phyloP scores from a whole-genome alignment of 1,140 invertebrate species.

The Chrysopa pallens region DNA sequence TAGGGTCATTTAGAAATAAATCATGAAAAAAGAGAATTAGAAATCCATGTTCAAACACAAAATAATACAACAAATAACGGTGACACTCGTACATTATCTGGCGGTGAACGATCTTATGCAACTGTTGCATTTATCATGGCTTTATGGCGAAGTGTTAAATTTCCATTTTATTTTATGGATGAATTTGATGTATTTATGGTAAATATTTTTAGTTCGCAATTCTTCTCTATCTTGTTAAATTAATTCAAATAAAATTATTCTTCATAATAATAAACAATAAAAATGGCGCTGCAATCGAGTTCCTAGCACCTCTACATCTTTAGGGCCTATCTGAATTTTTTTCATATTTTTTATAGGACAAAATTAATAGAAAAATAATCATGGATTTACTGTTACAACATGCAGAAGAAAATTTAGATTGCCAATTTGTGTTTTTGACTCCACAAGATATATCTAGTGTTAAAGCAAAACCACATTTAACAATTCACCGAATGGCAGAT shows the following conservation, averaged over 20 bases:
- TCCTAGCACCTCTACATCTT: background rate
- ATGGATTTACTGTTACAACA: conserved; percentile 47
- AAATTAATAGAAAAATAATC: conserved; percentile 48
- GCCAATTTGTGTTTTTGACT: conserved; percentile 60
- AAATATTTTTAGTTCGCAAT: conserved; percentile 9
- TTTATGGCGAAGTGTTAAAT: conserved; percentile 77
- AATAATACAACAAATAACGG: conserved; percentile 14
- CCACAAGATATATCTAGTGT: conserved; percentile 49
- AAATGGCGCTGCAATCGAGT: no score
- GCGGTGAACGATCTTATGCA: conserved; percentile 88
- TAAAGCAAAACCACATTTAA: conserved; percentile 25
- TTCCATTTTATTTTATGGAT: conserved; percentile 90
- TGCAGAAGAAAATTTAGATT: conserved; percentile 32
- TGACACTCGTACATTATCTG: conserved; percentile 55
- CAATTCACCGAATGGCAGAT: conserved; percentile 29
- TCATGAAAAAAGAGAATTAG: conserved; percentile 31
- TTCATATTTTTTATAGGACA: conserved; percentile 33
- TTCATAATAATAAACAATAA: no score
- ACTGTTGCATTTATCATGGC: conserved; percentile 88
- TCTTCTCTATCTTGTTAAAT: conserved; percentile 1
- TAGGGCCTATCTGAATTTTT: no score
- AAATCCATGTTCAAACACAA: conserved; percentile 37
- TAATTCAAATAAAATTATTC: conserved; percentile 5
- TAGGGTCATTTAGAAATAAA: conserved; percentile 42
- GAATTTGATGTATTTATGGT: conserved; percentile 99